Percentiles rank a stretch among this genome's conserved stretches.
phyloP scores from a whole-genome alignment of 2,113 vertebrate species.

The Dipodomys spectabilis region DNA sequence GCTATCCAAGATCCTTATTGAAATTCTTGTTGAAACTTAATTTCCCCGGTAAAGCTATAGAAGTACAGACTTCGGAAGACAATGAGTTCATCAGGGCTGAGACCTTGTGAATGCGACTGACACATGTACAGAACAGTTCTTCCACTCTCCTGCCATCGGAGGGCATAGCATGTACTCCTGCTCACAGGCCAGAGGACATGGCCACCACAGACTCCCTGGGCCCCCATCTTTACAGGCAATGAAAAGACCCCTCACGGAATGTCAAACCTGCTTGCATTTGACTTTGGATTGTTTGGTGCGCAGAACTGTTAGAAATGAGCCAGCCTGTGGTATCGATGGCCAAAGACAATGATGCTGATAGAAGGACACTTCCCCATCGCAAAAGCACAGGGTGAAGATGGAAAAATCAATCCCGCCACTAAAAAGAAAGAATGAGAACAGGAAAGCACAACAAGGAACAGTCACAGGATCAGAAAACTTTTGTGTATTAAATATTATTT shows the following conservation, averaged over 20 bases:
- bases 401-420: background rate
- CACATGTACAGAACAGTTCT: background rate
- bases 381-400: background rate
- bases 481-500: background rate
- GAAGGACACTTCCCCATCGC: background rate
- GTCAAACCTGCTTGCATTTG: no score
- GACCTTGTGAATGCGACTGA: background rate
- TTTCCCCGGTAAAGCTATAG: background rate
- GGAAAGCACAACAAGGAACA: background rate
- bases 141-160: background rate
- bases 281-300: no score
- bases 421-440: background rate
- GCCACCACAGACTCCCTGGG: background rate
- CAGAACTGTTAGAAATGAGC: background rate
- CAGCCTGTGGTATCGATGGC: no score
- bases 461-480: background rate
- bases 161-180: rapidly evolving
- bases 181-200: no score
- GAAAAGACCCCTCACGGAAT: background rate
- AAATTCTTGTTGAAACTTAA: background rate
- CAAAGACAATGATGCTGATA: background rate
- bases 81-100: background rate
- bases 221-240: no score
- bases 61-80: no score
- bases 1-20: no score